Evolutionary conservation across 1,140 invertebrate genomes (phyloP).

Genomic region (Agrypnia vestita): DNA sequence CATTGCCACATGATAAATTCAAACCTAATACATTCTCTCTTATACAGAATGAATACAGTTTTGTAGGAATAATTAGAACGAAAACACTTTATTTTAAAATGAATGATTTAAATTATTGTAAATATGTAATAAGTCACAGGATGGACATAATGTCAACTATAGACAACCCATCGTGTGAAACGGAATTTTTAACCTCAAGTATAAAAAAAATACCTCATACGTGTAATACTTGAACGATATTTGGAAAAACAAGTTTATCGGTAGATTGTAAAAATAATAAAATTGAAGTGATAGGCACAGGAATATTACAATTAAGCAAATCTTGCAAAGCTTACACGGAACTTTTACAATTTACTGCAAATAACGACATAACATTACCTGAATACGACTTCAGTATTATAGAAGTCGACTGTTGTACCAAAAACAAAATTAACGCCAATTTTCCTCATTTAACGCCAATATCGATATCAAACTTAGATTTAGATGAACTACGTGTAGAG

Average conservation of each 20-base stretch:
- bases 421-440: not conserved
- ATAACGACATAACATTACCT: slow-evolving; percentile 4
- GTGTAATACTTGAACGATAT: slow-evolving; percentile 16
- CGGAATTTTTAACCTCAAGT: not conserved
- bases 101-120: slow-evolving; percentile 16
- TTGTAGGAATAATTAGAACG: not conserved
- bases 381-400: not conserved
- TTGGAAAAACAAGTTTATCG: slow-evolving; percentile 24
- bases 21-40: not conserved
- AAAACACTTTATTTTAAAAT: slow-evolving; percentile 15
- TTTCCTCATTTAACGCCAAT: slow-evolving; percentile 2
- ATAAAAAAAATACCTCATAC: slow-evolving; percentile 1
- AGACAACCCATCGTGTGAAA: slow-evolving; percentile 22
- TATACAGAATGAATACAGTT: slow-evolving; percentile 3
- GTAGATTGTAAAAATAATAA: slow-evolving; percentile 1
- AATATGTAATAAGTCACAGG: slow-evolving; percentile 7
- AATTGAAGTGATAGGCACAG: not conserved
- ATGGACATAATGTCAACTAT: not conserved
- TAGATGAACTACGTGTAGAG: slow-evolving; percentile 14
- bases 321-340: not conserved
- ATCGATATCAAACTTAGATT: slow-evolving; percentile 6
- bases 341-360: not conserved
- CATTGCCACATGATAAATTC: not conserved
- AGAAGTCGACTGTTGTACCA: slow-evolving; percentile 30
- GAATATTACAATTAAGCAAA: not conserved